Evolutionary conservation across 2,113 vertebrate genomes (phyloP), one percentile per base, ranked within the genome.

Genomic region (Heterotilapia buettikoferi): DNA sequence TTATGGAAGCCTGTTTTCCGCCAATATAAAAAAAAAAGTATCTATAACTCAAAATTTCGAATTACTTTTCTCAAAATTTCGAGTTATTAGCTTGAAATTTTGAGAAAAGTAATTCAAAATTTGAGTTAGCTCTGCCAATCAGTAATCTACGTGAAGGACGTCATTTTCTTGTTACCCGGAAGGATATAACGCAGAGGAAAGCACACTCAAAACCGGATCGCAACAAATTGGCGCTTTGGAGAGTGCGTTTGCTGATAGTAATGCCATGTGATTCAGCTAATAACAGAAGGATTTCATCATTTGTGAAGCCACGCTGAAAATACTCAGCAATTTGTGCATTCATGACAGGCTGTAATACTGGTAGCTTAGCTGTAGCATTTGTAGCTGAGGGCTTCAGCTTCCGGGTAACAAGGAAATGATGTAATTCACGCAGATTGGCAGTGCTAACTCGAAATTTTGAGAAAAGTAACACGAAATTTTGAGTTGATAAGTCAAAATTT

Each of bases 401-500:
- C 57, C 14, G 9, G 3, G 14, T 61, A 10, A 61, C 14, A 4
- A 6, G 57, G 57, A 61, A 61, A 31, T 61, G 0, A 31, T 2
- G 57, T 61, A 2, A 18, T 61, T 61, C 57, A 61, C 26, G 8
- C 57, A 2, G 16, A 59, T 18, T 59, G 14, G 26, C 26, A 59
- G 0, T 0, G 26, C 57, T 31, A 59, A 59, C 26, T 59, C 5
- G 0, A 59, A 59, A 59, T 2, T 31, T 59, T 31, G 26, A 59
- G 26, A 59, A 59, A 59, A 9, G 26, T 59, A 59, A 31, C 57
- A 31, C 3, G 1, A 31, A 6, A 59, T 9, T 59, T 59, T 31
- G 26, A 31, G 26, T 59, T 59, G 14, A 59, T 59, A 9, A 59
- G 56, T 24, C 6, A 0, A 56, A 56, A 56, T 14, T 24, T 14